These are phyloP conservation scores for Otolemur crassicaudatus DNA, from an alignment of 2,797 vertebrate genomes.

Conservation along the genomic window DNA sequence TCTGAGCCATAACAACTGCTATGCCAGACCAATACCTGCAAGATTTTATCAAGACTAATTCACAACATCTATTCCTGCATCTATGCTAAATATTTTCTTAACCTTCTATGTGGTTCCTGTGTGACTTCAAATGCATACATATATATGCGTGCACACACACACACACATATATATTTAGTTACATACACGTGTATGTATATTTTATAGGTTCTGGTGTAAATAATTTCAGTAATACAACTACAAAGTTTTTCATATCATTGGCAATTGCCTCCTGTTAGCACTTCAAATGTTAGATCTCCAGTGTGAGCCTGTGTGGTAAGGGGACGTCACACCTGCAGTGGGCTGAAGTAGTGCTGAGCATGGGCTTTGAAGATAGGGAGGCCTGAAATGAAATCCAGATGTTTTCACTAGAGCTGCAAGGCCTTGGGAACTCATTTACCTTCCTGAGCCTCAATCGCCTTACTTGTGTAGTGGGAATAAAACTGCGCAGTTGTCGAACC, in stretches of 20 bases:
- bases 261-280: not conserved
- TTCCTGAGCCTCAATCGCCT: not conserved
- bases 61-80: not conserved
- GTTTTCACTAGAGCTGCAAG: not conserved
- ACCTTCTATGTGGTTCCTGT: not conserved
- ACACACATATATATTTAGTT: not conserved
- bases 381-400: not conserved
- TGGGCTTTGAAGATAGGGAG: not conserved
- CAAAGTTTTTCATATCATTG: not conserved
- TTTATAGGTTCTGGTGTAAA: not conserved
- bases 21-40: not conserved
- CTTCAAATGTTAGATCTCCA: not conserved
- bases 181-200: not conserved
- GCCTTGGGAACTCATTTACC: not conserved
- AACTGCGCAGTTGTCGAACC: not conserved
- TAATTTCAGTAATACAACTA: not conserved
- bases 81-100: not conserved
- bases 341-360: not conserved
- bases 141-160: not conserved
- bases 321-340: not conserved
- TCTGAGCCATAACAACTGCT: not conserved
- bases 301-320: not conserved
- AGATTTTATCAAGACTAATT: not conserved
- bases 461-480: not conserved
- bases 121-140: not conserved